Evolutionary conservation across 2,113 vertebrate species (phyloP), one percentile per base, ranked within the genome.

Genomic region (Struthio camelus): DNA sequence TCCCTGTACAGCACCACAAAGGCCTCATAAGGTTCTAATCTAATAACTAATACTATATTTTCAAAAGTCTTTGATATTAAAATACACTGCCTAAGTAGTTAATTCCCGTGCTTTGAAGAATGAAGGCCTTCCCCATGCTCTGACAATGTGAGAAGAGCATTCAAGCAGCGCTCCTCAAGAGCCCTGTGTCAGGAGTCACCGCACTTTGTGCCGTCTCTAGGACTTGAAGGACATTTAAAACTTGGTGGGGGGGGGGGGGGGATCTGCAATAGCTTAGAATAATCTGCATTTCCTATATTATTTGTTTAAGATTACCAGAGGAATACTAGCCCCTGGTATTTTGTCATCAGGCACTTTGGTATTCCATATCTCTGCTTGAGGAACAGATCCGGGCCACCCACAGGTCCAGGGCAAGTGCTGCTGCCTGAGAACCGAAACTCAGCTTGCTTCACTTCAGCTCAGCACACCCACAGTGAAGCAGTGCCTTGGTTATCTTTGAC

Each of bases 401-500:
- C 4, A 25, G 23, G 11, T 18, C 3, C 67, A 24, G 30, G 0
- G 14, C 44, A 11, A 75, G 19, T 13, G 38, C 53, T 32, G 6
- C 14, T 36, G 20, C 30, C 59, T 53, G 75, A 50, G 65, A 72
- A 38, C 14, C 22, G 51, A 32, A 80, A 23, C 11, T 5, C 18
- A 59, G 38, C 1, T 1, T 2, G 22, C 24, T 20, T 5, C 3
- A 5, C 24, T 42, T 32, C 25, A 11, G 22, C n/a, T n/a, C 54
- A 30, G 30, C 36, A 69, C 34, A 22, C 2, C 32, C 65, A 18
- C 40, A 24, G 30, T 6, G 36, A 25, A 25, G 3, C 44, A 16
- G 15, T 2, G 40, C 3, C 28, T 34, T 24, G 70, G 9, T 16
- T 14, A 19, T 3, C 34, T 25, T 1, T 0, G 20, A 6, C 22